Base-by-base conservation (phyloP, 2,113 vertebrate genomes). In the Spea bombifrons region DNA sequence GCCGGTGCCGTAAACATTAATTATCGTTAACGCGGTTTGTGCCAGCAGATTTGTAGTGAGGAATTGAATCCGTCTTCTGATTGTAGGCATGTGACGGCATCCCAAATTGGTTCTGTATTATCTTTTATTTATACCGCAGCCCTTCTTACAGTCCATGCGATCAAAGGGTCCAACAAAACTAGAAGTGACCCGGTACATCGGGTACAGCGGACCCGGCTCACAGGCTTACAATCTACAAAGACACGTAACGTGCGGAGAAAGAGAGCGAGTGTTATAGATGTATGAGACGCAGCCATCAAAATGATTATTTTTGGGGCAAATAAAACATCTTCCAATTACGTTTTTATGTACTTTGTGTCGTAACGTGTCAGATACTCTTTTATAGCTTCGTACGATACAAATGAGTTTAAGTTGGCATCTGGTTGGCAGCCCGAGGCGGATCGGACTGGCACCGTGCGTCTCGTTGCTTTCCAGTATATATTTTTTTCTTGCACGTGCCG, bases 401-500 rank as follows among this genome's bases (percentile, higher is more conserved):
- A 16, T 30, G 46, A 48, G 63, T 16, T 30, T 50, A 46, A 61
- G 45, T 48, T 76, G 75, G 75, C 75, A 69, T 48, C 52, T 16
- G 44, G 65, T 47, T 5, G 9, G 8, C 53, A 30, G 75, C 75
- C 75, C 5, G 53, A 70, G 75, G 75, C 75, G 9, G 57, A 61
- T 8, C 1, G 53, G 50, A 4, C 66, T 66, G 75, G 75, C 65
- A 75, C 49, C n/a, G 12, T 7, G 46, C 61, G 43, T 68, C 15
- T 68, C 59, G 65, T 30, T 9, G 65, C 65, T 49, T 57, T 76
- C 65, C 68, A 55, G 67, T 69, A 12, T 49, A 3, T 30, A 9
- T n/a, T 57, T 17, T 30, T 7, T 52, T 66, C 66, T 64, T 64
- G 17, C 15, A 3, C 30, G 2, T 30, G 30, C 30, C 30, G 30